These are phyloP conservation scores for Temnothorax longispinosus DNA, from an alignment of 1,140 invertebrate genomes.

Conservation along the genomic window DNA sequence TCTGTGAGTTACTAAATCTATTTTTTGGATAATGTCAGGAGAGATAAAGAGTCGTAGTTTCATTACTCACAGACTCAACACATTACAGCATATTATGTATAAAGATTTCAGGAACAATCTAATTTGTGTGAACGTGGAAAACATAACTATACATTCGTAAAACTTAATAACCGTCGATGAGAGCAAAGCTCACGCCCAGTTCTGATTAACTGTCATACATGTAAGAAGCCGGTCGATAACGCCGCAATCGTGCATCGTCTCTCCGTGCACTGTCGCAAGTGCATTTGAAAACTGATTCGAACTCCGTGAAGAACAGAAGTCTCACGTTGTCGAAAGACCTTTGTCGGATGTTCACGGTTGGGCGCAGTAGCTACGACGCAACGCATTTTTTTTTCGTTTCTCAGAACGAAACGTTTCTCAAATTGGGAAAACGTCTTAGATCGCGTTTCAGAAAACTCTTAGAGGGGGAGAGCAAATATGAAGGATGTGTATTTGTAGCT, in stretches of 20 bases:
- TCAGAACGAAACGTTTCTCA: background rate
- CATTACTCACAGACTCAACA: background rate
- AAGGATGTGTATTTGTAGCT: slow-evolving; percentile 33
- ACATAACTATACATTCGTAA: background rate
- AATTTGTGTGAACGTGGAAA: background rate
- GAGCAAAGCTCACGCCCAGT: slow-evolving; percentile 19
- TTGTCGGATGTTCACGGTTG: background rate
- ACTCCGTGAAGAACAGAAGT: slow-evolving; percentile 25
- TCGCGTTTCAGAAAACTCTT: background rate
- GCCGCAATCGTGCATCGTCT: slow-evolving; percentile 33
- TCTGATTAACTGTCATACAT: slow-evolving; percentile 70
- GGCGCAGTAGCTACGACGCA: slow-evolving; percentile 24
- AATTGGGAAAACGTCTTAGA: background rate
- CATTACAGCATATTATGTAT: background rate
- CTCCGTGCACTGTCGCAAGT: slow-evolving; percentile 60
- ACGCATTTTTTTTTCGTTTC: slow-evolving; percentile 15
- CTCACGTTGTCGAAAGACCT: background rate
- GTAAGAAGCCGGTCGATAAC: slow-evolving; percentile 44
- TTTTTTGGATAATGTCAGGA: background rate
- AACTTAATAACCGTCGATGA: background rate
- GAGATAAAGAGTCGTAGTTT: background rate
- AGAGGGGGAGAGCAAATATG: background rate
- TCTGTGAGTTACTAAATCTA: background rate
- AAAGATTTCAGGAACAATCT: background rate
- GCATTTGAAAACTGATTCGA: slow-evolving; percentile 38